Base-by-base conservation (phyloP, 2,113 vertebrate species). In the Mesocricetus auratus region DNA sequence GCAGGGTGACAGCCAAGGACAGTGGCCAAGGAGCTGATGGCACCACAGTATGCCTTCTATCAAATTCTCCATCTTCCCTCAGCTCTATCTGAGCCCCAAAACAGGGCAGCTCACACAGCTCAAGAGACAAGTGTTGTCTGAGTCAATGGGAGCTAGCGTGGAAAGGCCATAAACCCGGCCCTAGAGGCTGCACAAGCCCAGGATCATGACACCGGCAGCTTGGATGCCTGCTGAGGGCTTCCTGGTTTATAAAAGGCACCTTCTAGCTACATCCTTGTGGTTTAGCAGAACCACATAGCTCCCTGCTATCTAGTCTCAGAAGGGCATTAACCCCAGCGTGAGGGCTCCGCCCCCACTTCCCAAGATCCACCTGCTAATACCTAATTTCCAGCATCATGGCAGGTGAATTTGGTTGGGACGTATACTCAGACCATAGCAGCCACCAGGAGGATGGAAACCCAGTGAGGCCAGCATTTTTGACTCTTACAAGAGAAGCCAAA, bases 401-500 rank as follows among this genome's bases (percentile, higher is more conserved):
- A 8, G 29, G 39, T 26, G 33, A 22, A 5, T 33, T 24, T 19
- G 31, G 21, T 33, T 1, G 11, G 42, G 85, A 36, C 36, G 17
- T 10, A 24, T 6, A 13, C 33, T 36, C 45, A 56, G 79, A 7
- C 36, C 11, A 19, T 1, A 11, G 58, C 26, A 13, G 22, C n/a
- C 19, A 47, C 69, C 45, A 45, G 56, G 39, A 36, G n/a, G 90
- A 42, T 36, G 22, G 0, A 42, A 42, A 33, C 78, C 45, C 19
- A 3, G 16, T n/a, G 64, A 26, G 50, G n/a, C 87, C 90, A 77
- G 79, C 33, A 36, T 90, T 92, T 93, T 79, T 86, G 50, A 66
- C 71, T 90, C 94, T 89, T 73, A 60, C 10, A 64, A 64, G 33
- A 93, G 79, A 90, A 97, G 75, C 93, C 87, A 1, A 71, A 64